Conservation (phyloP, 1,140 invertebrate genomes). For the Ostrea denselamellosa region DNA sequence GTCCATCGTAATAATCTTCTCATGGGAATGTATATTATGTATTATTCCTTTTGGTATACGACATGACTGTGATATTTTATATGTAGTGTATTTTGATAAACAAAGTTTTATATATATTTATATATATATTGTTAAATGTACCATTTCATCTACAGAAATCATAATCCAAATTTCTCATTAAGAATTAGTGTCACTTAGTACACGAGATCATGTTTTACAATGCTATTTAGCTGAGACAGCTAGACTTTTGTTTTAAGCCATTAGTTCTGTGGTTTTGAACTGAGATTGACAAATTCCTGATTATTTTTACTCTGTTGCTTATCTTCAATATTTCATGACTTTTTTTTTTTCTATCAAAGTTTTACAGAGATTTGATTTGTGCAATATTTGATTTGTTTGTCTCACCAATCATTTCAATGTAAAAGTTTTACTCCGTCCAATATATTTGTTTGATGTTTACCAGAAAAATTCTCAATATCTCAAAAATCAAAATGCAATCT, state of each 20-base stretch:
- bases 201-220: background rate
- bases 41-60: background rate
- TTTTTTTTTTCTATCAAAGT: background rate
- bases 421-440: background rate
- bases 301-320: background rate
- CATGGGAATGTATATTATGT: background rate
- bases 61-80: conserved; percentile 1
- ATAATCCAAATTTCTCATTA: background rate
- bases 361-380: conserved; percentile 18
- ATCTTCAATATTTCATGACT: background rate
- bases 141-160: background rate
- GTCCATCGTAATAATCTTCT: background rate
- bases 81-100: background rate
- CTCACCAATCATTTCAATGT: conserved; percentile 7
- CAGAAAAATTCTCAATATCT: conserved; percentile 10
- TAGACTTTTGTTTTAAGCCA: background rate
- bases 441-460: background rate
- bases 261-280: background rate
- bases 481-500: conserved; percentile 13
- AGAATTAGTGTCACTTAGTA: background rate
- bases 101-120: background rate
- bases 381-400: conserved; percentile 28
- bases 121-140: background rate
- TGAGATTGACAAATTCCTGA: background rate
- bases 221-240: background rate